Evolutionary conservation across 1,140 invertebrate species (phyloP), one percentile per base, ranked within the genome.

Genomic region (Ceratosolen solmsi): DNA sequence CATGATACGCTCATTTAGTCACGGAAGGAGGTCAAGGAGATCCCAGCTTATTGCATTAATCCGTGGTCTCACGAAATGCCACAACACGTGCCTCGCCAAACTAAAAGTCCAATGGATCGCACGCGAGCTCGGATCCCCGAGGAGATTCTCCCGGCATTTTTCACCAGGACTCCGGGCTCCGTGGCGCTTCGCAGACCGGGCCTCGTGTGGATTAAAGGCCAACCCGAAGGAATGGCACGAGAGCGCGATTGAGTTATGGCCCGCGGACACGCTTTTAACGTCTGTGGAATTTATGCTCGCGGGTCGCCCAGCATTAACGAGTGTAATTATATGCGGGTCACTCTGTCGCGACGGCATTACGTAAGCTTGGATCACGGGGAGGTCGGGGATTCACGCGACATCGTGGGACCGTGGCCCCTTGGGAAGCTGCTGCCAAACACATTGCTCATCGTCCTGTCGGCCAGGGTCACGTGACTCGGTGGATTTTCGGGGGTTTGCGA

Each of bases 221-320:
- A 30, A 63, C n/a, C 25, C 22, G 73, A 38, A 41, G 51, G 51
- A 15, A 68, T 27, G 33, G 22, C 49, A 68, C 77, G 77, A 58
- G 51, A 9, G 25, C 56, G 25, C 56, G 27, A 71, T 79, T 68
- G 77, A 80, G 70, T 74, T 80, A 54, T 79, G 51, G 58, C 79
- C 51, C 46, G 70, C 56, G 79, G 71, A 74, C 79, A 74, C 79
- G 78, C 68, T 79, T 79, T 72, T 72, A 80, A 80, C 79, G 79
- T 80, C 79, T 27, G 17, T 9, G 22, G 79, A 80, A 80, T 80
- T 80, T 80, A 79, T 79, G 78, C n/a, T 11, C 30, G 30, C 22
- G 30, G 51, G 56, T 65, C 38, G 36, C 76, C 27, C 63, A 51
- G 27, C 38, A 56, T 70, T 25, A 70, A 70, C 58, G 13, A n/a